These are phyloP conservation scores for Tetrapedia diversipes DNA, from an alignment of 2,888 invertebrate genomes.

Conservation along the genomic window DNA sequence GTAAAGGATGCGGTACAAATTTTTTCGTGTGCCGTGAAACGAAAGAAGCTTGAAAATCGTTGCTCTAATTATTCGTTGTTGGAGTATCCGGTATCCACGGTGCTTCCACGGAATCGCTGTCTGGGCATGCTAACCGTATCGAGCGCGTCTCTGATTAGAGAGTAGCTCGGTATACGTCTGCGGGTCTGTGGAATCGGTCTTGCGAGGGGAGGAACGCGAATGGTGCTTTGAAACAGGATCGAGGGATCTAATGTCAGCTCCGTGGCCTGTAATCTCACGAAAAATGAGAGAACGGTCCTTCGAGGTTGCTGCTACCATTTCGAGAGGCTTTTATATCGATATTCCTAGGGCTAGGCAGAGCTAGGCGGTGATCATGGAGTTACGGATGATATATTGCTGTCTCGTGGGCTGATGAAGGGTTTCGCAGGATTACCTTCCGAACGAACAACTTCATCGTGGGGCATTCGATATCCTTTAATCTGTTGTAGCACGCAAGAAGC, in stretches of 20 bases:
- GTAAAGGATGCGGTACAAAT: too few species aligned
- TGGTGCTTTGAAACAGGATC: slow-evolving; percentile 27
- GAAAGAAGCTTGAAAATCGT: too few species aligned
- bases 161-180: neutral
- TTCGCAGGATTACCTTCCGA: neutral
- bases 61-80: slow-evolving; percentile 58
- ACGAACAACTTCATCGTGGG: neutral
- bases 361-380: neutral
- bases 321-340: neutral
- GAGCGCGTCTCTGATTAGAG: slow-evolving; percentile 25
- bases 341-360: neutral
- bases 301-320: neutral
- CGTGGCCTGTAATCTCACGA: slow-evolving; percentile 10
- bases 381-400: neutral
- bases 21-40: too few species aligned
- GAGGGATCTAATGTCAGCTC: slow-evolving; percentile 3
- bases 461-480: neutral
- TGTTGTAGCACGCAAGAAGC: too few species aligned
- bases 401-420: neutral
- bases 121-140: slow-evolving; percentile 27
- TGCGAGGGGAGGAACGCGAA: too few species aligned
- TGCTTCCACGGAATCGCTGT: slow-evolving; percentile 42
- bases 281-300: neutral
- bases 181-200: neutral
- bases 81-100: slow-evolving; percentile 31